A percentile compares a stretch with the other conserved stretches of the same genome.
These are phyloP conservation scores for Meda fulgida DNA, from an alignment of 2,797 vertebrate species.

Conservation along the genomic window DNA sequence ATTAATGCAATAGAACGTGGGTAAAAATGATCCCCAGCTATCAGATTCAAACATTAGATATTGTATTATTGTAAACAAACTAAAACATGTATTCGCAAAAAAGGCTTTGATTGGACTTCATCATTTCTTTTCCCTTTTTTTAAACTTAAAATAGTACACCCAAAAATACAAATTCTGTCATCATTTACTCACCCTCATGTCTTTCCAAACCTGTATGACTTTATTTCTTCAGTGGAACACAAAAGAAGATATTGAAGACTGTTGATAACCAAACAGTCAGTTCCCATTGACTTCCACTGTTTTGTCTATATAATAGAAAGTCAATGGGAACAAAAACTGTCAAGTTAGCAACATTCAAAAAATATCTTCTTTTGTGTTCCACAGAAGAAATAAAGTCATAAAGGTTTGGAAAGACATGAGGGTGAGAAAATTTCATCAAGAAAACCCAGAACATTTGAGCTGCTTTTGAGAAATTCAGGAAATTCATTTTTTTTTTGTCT, in stretches of 20 bases:
- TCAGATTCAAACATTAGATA: neutral
- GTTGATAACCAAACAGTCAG: neutral
- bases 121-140: neutral
- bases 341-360: neutral
- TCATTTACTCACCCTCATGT: neutral
- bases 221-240: neutral
- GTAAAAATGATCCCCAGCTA: neutral
- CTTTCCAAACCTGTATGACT: neutral
- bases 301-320: neutral
- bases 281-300: neutral
- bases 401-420: neutral
- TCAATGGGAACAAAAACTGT: neutral
- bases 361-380: neutral
- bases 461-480: neutral
- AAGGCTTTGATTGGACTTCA: neutral
- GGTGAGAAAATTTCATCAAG: neutral
- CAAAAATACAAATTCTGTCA: neutral
- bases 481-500: neutral
- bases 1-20: conserved; percentile 53
- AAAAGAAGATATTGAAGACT: neutral
- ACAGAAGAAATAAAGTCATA: neutral
- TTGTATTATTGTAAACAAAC: neutral
- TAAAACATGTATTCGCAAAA: neutral
- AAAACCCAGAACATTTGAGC: neutral
- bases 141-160: neutral